These are phyloP conservation scores for Cyprinodon variegatus DNA, from an alignment of 2,113 vertebrate genomes.

Conservation along the genomic window DNA sequence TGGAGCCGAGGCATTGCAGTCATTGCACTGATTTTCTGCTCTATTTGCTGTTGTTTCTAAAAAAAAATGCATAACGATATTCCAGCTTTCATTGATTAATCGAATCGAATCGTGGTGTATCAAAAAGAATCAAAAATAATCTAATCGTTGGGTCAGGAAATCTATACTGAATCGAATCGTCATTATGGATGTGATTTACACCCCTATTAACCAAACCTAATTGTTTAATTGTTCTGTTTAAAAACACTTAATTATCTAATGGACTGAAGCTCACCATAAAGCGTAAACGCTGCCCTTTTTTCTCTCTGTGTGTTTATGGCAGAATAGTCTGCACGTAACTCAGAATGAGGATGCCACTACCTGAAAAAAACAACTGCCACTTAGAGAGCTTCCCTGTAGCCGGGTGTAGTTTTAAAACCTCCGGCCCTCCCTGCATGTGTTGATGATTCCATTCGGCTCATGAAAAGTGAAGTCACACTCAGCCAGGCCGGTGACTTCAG, in stretches of 20 bases:
- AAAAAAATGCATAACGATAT: no score
- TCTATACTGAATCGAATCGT: no score
- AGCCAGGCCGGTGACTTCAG: slow-evolving; percentile 64
- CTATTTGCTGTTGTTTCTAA: no score
- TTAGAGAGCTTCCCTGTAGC: slow-evolving; percentile 25
- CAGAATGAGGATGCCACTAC: slow-evolving; percentile 46
- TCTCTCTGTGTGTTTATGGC: slow-evolving; percentile 27
- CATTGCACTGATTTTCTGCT: no score
- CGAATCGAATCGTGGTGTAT: no score
- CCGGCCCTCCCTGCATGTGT: slow-evolving; percentile 45
- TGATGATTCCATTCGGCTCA: slow-evolving; percentile 60
- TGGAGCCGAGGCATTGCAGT: no score
- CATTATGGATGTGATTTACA: no score
- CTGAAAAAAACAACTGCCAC: slow-evolving; percentile 45
- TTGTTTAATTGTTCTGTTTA: slow-evolving; percentile 27
- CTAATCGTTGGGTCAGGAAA: no score
- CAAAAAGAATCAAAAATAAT: no score
- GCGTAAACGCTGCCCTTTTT: slow-evolving; percentile 32
- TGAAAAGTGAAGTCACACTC: slow-evolving; percentile 66
- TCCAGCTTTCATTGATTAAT: no score
- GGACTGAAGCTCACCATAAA: slow-evolving; percentile 32
- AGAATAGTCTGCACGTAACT: slow-evolving; percentile 43
- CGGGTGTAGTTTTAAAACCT: slow-evolving; percentile 34
- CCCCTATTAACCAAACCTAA: slow-evolving; percentile 11
- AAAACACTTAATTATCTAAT: slow-evolving; percentile 43